These are phyloP conservation scores for Tragulus kanchil DNA, from an alignment of 2,113 vertebrate species.

Conservation along the genomic window DNA sequence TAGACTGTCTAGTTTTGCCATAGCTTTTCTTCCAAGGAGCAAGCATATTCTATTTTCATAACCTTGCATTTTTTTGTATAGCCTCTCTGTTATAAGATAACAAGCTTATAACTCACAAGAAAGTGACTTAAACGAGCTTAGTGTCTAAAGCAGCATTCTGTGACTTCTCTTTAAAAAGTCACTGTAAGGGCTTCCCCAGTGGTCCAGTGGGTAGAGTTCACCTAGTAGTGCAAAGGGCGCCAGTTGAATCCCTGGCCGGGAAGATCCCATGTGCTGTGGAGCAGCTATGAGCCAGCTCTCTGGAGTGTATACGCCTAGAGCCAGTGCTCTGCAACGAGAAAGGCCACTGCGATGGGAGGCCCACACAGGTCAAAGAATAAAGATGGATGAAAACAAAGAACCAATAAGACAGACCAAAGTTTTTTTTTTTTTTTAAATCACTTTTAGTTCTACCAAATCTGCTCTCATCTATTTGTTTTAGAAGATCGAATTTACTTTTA, in stretches of 20 bases:
- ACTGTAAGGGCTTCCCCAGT: no score
- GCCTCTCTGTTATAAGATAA: background rate
- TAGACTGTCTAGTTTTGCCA: background rate
- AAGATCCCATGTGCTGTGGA: no score
- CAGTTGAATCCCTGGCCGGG: no score
- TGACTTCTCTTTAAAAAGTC: conserved; percentile 44
- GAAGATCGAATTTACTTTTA: background rate
- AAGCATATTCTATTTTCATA: background rate
- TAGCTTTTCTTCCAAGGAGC: background rate
- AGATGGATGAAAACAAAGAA: no score
- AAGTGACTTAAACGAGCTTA: background rate
- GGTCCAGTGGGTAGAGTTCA: no score
- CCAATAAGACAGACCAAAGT: no score
- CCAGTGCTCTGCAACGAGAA: no score
- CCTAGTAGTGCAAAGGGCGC: no score
- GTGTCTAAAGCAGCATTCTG: background rate
- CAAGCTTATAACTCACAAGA: background rate
- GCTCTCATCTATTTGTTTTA: conserved; percentile 18
- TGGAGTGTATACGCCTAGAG: no score
- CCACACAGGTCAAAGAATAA: no score
- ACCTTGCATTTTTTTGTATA: background rate
- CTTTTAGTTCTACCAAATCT: conserved; percentile 8
- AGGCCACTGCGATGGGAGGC: no score
- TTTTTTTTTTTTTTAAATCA: background rate
- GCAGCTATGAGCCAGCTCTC: no score